Evolutionary conservation across 2,797 vertebrate genomes (phyloP).

Genomic region (Nannoperca obscura): DNA sequence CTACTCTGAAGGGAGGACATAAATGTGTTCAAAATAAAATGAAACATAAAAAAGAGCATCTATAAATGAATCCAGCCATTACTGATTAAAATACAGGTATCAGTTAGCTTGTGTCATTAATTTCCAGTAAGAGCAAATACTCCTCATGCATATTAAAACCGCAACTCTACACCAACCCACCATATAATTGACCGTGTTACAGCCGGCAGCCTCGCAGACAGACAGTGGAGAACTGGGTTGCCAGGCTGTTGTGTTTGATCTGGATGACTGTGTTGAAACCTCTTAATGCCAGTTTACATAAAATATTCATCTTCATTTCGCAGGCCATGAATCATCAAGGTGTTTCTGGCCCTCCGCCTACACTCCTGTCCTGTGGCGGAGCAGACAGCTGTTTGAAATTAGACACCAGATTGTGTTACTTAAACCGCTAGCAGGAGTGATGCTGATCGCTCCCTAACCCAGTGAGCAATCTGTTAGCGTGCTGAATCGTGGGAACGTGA

Average conservation of each 20-base stretch:
- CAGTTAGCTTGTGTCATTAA: conserved; percentile 43
- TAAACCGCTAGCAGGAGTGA: conserved; percentile 81
- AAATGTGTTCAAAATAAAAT: conserved; percentile 21
- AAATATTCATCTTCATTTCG: conserved; percentile 85
- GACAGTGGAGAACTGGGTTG: conserved; percentile 40
- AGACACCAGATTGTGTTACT: conserved; percentile 89
- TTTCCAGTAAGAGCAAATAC: conserved; percentile 54
- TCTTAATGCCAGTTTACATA: conserved; percentile 71
- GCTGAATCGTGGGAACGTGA: conserved; percentile 64
- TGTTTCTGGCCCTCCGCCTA: conserved; percentile 77
- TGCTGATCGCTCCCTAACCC: conserved; percentile 80
- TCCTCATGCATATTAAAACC: conserved; percentile 54
- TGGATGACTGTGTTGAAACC: conserved; percentile 69
- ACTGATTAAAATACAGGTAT: conserved; percentile 49
- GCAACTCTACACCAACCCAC: conserved; percentile 27
- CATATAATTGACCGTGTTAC: conserved; percentile 50
- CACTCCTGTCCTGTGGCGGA: conserved; percentile 74
- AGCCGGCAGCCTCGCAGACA: conserved; percentile 49
- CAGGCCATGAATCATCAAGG: conserved; percentile 84
- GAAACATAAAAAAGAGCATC: conserved; percentile 9
- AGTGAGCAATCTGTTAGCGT: conserved; percentile 79
- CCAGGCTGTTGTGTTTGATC: conserved; percentile 68
- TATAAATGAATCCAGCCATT: conserved; percentile 35
- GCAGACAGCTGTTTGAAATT: conserved; percentile 88
- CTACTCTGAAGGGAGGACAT: neutral